phyloP scores from a whole-genome alignment of 2,797 vertebrate genomes.

The Tokudaia tokunoshimensis region DNA sequence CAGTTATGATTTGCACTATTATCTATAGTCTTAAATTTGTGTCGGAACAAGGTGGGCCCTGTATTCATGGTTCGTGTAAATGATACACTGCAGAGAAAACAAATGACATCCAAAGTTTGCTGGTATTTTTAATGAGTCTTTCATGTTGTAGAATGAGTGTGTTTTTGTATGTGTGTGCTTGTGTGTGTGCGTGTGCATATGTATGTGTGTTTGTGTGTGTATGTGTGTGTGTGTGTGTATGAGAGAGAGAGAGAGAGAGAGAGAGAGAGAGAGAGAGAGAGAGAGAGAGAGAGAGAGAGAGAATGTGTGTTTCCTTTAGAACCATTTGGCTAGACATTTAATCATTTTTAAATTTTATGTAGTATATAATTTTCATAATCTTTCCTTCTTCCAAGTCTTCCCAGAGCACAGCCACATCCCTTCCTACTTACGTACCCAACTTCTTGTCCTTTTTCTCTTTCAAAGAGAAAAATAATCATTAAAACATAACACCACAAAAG shows the following conservation, averaged over 20 bases:
- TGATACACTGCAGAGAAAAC: not conserved
- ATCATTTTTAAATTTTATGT: not conserved
- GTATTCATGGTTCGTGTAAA: not conserved
- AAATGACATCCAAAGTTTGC: too few relatives aligned
- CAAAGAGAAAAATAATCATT: too few relatives aligned
- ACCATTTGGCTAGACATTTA: not conserved
- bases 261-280: too few relatives aligned
- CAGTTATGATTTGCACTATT: not conserved
- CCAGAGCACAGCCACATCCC: not conserved
- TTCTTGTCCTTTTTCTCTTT: not conserved
- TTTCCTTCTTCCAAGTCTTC: not conserved
- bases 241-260: too few relatives aligned
- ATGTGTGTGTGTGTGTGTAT: not conserved
- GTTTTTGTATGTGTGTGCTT: not conserved
- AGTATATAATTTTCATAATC: not conserved
- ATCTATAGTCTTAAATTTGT: not conserved
- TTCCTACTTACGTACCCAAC: not conserved
- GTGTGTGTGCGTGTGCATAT: not conserved
- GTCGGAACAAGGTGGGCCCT: not conserved
- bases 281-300: too few relatives aligned
- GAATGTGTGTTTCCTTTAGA: not conserved
- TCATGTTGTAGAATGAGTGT: not conserved
- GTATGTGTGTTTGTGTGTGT: not conserved
- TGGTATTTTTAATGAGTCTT: not conserved
- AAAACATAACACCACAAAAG: not conserved